Evolutionary conservation across 2,797 vertebrate genomes (phyloP).

Genomic region (Manis crassicaudata): DNA sequence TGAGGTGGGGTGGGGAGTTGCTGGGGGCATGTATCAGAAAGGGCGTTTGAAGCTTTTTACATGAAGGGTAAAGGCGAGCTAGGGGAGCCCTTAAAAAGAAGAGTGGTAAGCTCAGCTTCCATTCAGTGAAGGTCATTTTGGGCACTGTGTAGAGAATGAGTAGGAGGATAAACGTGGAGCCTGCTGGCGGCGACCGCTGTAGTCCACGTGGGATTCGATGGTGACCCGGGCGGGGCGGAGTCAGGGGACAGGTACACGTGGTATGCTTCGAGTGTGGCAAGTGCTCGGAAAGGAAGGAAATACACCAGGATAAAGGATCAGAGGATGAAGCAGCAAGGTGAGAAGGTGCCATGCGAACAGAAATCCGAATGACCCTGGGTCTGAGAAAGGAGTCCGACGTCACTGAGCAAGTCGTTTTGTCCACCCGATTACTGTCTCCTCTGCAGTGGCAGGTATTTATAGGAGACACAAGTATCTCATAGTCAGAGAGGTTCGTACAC

Average conservation of each 20-base stretch:
- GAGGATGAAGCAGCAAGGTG: background rate
- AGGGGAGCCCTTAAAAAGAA: background rate
- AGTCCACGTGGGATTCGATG: background rate
- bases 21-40: background rate
- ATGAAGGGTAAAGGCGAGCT: background rate
- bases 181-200: background rate
- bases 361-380: accelerated
- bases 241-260: background rate
- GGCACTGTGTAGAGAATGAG: background rate
- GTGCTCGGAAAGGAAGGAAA: background rate
- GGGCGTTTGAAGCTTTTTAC: background rate
- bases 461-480: background rate
- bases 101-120: background rate
- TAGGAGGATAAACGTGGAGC: background rate
- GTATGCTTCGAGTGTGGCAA: background rate
- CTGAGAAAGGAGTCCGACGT: background rate
- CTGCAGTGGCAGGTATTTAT: background rate
- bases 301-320: background rate
- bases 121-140: background rate
- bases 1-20: background rate
- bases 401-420: background rate
- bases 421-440: background rate
- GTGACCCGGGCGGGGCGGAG: background rate
- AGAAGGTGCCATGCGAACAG: background rate
- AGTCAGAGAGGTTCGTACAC: background rate